Evolutionary conservation across 2,113 vertebrate species (phyloP), one percentile per base, ranked within the genome.

Genomic region (Emberiza fucata): DNA sequence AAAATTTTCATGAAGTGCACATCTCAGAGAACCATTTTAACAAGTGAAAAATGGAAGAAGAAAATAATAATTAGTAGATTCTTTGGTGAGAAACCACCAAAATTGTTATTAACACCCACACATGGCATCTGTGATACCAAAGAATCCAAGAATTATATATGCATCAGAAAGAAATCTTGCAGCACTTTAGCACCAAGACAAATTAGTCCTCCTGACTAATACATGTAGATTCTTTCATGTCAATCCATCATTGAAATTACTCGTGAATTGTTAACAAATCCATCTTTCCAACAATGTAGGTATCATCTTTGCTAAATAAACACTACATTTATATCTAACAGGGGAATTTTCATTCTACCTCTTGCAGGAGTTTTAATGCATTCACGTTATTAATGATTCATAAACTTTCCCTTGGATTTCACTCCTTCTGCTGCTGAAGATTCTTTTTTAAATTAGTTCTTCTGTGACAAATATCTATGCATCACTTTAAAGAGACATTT

Each of bases 241-340:
- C 56, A 64, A 64, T 69, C 44, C 70, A 35, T 72, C 69, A 73
- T 25, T 77, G 61, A 92, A 86, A 82, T 71, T 53, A 88, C 28
- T 65, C 35, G n/a, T 31, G 40, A 88, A 61, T 69, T 94, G 65
- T 87, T 92, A 95, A 88, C 12, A 95, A 88, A 88, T 83, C 78
- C 70, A 37, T 81, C 79, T 91, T 94, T 71, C 54, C 65, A 89
- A 53, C 45, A 81, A 59, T 33, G 21, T 48, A 72, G 57, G 45
- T 85, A 85, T 66, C 40, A 72, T 57, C 51, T 70, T 68, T 91
- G 45, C n/a, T 89, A 95, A 95, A 92, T 78, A 95, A 92, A 75
- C 24, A 82, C 35, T 57, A 48, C 16, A 42, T 88, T 93, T 75
- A 51, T 72, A 60, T 44, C 68, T 78, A 89, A 75, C 19, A 54